Base-by-base conservation (phyloP, 1,140 invertebrate genomes). In the Drosophila bocki region DNA sequence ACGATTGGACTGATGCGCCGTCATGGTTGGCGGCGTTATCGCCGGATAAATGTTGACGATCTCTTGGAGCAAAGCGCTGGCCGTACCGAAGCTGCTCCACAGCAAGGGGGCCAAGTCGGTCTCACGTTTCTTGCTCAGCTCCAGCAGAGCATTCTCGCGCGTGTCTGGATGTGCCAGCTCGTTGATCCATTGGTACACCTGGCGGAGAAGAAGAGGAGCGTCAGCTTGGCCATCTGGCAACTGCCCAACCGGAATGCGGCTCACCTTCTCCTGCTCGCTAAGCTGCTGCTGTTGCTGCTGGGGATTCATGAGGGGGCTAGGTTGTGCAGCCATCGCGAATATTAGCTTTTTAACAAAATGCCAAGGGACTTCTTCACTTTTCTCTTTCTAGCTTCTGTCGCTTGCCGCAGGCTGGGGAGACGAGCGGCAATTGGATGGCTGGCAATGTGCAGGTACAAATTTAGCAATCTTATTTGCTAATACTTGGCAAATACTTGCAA, bases 11-110 rank as follows among this genome's bases (percentile, higher is more conserved):
- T 98, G 97, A 93, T 97, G 96, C 13, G 97, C 98, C 19, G 98
- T 99, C 35, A 99, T 94, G 7, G 98, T 98, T 1, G 99, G 97
- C n/a, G 99, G 99, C 93, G 98, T 99, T 77, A 99, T 99, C 3
- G 98, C 97, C 19, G 98, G 98, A 94, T 99, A 99, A 68, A 99
- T 99, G 82, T 98, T 98, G 9, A 99, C 97, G 45, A 97, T 97
- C 93, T 97, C 97, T 93, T 99, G 98, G 1, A 99, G 94, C 3
- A 99, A 94, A 45, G 98, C 98, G 41, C 98, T 97, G 22, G 98
- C 98, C 15, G 98, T 99, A 1, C 99, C 99, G 94, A 99, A 99
- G 45, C 98, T 99, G 93, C 99, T 96, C 99, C 99, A 99, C 62
- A 99, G 93, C 97, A 99, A 98, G 0, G 98, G 97, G 0, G 99